phyloP scores from a whole-genome alignment of 2,888 invertebrate genomes.

The Torymus tubicola region DNA sequence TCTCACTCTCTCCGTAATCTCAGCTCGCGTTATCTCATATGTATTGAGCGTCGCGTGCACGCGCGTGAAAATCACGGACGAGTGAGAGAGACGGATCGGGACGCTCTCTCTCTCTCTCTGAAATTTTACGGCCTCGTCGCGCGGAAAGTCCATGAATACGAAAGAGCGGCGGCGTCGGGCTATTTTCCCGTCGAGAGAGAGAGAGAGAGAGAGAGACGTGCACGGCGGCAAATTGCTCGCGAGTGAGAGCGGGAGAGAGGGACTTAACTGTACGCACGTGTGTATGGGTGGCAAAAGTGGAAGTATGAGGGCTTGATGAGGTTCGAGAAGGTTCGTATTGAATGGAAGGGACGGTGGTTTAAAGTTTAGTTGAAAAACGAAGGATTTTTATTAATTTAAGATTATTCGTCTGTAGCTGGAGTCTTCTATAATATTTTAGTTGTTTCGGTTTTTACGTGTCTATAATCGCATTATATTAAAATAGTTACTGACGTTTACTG shows the following conservation, averaged over 20 bases:
- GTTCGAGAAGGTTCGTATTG: too few relatives aligned
- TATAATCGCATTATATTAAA: too few relatives aligned
- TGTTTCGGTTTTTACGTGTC: too few relatives aligned
- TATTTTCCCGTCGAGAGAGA: conserved; percentile 44
- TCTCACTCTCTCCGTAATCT: neutral
- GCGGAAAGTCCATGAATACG: conserved; percentile 58
- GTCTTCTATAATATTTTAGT: too few relatives aligned
- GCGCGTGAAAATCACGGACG: conserved; percentile 35
- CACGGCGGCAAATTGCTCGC: conserved; percentile 45
- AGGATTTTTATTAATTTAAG: too few relatives aligned
- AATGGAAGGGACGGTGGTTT: too few relatives aligned
- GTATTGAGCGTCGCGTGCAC: conserved; percentile 43
- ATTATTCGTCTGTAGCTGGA: too few relatives aligned
- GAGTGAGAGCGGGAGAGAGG: neutral
- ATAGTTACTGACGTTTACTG: too few relatives aligned
- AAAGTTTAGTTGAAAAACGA: too few relatives aligned
- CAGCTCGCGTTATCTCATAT: conserved; percentile 39
- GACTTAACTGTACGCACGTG: neutral
- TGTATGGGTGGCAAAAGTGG: neutral
- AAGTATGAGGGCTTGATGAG: too few relatives aligned
- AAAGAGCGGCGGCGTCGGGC: conserved; percentile 41
- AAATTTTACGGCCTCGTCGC: conserved; percentile 42
- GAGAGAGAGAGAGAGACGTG: conserved; percentile 41
- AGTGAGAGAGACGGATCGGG: conserved; percentile 38
- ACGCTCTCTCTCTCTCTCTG: conserved; percentile 17